phyloP scores from a whole-genome alignment of 2,797 vertebrate species.

The Xerus rutilus region DNA sequence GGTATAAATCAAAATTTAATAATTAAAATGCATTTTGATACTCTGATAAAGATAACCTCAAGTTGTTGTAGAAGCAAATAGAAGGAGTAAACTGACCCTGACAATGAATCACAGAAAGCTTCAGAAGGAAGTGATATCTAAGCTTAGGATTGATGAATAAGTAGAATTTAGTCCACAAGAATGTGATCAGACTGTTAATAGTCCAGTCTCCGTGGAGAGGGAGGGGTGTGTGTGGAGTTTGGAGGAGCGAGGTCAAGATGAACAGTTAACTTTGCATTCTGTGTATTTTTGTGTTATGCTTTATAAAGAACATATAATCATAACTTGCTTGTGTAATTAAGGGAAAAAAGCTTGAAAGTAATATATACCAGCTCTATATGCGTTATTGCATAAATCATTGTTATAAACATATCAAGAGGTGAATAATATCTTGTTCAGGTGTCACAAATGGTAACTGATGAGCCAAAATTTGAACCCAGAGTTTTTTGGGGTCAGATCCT shows the following conservation, averaged over 20 bases:
- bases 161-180: background rate
- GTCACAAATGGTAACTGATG: background rate
- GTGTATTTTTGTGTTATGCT: background rate
- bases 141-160: background rate
- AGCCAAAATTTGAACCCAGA: background rate
- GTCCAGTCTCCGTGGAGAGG: background rate
- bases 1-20: background rate
- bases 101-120: background rate
- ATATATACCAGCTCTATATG: background rate
- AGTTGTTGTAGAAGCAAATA: constrained; percentile 33
- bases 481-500: background rate
- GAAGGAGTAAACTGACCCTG: background rate
- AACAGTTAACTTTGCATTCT: background rate
- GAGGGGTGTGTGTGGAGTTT: background rate
- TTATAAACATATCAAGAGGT: background rate
- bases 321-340: background rate
- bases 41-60: background rate
- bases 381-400: background rate
- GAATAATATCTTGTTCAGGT: background rate
- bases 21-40: background rate
- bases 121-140: background rate
- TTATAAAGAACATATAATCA: constrained; percentile 11
- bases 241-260: background rate
- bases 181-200: background rate
- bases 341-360: background rate